phyloP scores from a whole-genome alignment of 1,140 invertebrate species.

The Patella vulgata region DNA sequence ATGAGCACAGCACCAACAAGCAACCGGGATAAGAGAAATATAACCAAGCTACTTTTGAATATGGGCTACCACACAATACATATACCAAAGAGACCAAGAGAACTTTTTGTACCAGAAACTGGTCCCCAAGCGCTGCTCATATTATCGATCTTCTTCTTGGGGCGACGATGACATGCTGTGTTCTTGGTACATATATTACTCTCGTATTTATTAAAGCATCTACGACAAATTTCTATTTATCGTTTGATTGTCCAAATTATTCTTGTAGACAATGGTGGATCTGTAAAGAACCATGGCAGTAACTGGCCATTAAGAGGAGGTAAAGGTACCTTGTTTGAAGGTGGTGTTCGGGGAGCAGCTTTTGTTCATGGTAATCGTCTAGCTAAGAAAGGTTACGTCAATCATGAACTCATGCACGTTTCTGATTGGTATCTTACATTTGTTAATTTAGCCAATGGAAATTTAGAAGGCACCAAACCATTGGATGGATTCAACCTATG shows the following conservation, averaged over 20 bases:
- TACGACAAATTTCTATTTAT: too few relatives aligned
- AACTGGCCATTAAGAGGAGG: constrained; percentile 10
- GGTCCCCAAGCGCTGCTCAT: too few relatives aligned
- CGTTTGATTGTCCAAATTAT: background rate
- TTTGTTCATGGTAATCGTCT: constrained; percentile 47
- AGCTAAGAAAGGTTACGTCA: constrained; percentile 32
- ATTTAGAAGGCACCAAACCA: constrained; percentile 26
- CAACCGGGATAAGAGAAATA: too few relatives aligned
- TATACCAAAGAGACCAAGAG: too few relatives aligned
- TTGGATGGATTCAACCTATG: constrained; percentile 48
- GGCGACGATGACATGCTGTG: too few relatives aligned
- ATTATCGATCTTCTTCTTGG: too few relatives aligned
- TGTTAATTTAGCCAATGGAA: constrained; percentile 41
- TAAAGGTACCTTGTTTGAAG: constrained; percentile 7
- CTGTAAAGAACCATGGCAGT: background rate
- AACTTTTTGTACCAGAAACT: too few relatives aligned
- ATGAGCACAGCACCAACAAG: too few relatives aligned
- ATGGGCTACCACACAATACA: too few relatives aligned
- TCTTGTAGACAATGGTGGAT: constrained; percentile 20
- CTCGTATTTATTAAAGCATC: too few relatives aligned
- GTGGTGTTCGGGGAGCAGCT: constrained; percentile 25
- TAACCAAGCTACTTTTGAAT: too few relatives aligned
- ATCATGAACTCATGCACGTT: constrained; percentile 55
- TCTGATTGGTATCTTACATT: constrained; percentile 65
- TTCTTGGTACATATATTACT: too few relatives aligned